Conservation (phyloP, 2,113 vertebrate species). For the Cyprinus carpio region DNA sequence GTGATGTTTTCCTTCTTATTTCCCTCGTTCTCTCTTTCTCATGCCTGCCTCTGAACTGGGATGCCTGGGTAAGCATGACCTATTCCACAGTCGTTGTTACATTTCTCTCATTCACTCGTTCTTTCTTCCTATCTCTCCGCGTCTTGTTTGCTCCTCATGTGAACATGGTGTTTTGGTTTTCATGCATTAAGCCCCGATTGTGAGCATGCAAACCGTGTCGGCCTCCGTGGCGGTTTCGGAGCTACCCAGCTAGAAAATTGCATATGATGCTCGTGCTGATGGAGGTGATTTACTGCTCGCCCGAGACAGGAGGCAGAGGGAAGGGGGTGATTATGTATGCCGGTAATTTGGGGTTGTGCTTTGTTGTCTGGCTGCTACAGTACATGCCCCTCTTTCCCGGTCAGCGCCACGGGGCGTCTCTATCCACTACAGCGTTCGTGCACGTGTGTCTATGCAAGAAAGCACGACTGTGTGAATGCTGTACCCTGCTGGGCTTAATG, state of each 20-base stretch:
- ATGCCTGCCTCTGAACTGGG: constrained; percentile 70
- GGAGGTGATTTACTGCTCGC: constrained; percentile 47
- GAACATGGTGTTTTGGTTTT: constrained; percentile 71
- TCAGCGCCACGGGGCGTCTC: constrained; percentile 42
- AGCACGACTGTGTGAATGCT: constrained; percentile 13
- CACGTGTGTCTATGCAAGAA: constrained; percentile 35
- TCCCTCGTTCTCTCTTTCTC: background rate
- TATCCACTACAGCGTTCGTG: background rate
- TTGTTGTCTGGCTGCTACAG: constrained; percentile 39
- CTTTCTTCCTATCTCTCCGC: constrained; percentile 7
- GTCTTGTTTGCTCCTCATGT: constrained; percentile 51
- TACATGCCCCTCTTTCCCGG: constrained; percentile 21
- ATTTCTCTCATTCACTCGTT: constrained; percentile 2
- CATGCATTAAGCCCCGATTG: constrained; percentile 44
- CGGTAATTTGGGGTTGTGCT: constrained; percentile 44
- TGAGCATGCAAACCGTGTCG: constrained; percentile 58
- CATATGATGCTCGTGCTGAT: constrained; percentile 70
- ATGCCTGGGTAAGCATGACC: constrained; percentile 69
- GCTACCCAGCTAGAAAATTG: constrained; percentile 81
- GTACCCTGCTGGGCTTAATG: constrained; percentile 1
- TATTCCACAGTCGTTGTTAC: constrained; percentile 53
- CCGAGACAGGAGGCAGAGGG: constrained; percentile 11
- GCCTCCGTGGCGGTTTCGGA: constrained; percentile 64
- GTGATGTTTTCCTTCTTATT: constrained; percentile 16
- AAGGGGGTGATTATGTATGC: constrained; percentile 32